phyloP scores from a whole-genome alignment of 2,888 invertebrate species.

The Dryobota labecula region DNA sequence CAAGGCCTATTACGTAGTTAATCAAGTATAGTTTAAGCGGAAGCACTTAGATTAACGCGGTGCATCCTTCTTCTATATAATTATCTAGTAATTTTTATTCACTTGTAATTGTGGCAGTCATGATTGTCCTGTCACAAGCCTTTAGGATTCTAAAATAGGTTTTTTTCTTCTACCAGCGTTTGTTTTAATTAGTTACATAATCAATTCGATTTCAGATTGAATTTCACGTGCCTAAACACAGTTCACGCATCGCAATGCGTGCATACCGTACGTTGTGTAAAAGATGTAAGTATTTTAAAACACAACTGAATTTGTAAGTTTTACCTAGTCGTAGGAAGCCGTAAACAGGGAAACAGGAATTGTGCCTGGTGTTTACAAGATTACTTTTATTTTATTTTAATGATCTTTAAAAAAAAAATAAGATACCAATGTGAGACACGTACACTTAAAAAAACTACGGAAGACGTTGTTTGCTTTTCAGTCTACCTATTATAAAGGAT shows the following conservation, averaged over 20 bases:
- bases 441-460: background rate
- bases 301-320: background rate
- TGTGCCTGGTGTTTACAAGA: background rate
- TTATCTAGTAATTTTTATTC: slow-evolving; percentile 8
- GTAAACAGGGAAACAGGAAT: background rate
- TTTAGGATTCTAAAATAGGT: slow-evolving; percentile 13
- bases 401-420: no score
- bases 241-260: slow-evolving; percentile 18
- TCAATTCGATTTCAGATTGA: slow-evolving; percentile 7
- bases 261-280: slow-evolving; percentile 10
- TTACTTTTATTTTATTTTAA: background rate
- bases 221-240: slow-evolving; percentile 3
- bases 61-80: slow-evolving; percentile 36
- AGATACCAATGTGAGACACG: no score
- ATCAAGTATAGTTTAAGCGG: slow-evolving; percentile 27
- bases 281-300: slow-evolving; percentile 15
- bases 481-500: slow-evolving; percentile 15
- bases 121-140: slow-evolving; percentile 25
- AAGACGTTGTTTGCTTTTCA: background rate
- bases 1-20: slow-evolving; percentile 19
- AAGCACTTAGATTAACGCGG: slow-evolving; percentile 18
- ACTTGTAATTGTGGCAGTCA: slow-evolving; percentile 2
- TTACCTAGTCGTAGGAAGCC: background rate
- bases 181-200: slow-evolving; percentile 34
- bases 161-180: background rate